Evolutionary conservation across 2,797 vertebrate genomes (phyloP), one percentile per base, ranked within the genome.

Genomic region (Karalla daura): DNA sequence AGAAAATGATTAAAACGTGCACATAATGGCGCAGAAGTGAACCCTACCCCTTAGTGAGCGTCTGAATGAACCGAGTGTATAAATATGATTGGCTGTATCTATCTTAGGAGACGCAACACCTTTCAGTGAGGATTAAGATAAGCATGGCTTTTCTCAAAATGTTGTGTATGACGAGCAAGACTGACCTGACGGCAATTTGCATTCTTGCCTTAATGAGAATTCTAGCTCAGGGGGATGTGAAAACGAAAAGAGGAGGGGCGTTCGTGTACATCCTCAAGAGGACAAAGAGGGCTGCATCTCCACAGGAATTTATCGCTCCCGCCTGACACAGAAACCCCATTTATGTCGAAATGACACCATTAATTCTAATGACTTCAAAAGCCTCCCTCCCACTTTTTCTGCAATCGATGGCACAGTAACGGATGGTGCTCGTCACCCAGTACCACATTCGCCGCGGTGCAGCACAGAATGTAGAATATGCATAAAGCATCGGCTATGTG

Each of bases 331-430:
- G 79, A 90, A 89, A 89, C 83, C 81, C 61, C 68, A 91, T 92
- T 90, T 84, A 84, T 69, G 80, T 77, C 81, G 76, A 88, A 90
- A 91, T 85, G 87, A 88, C 86, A 88, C 80, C 70, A 91, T 93
- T 91, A 84, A 86, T 86, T 89, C 84, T 86, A 88, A 89, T 80
- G 84, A 81, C 77, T 73, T 73, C 58, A 80, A 86, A 83, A 82
- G 67, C 50, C 73, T 64, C 53, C 63, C 58, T 58, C 76, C 50
- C 74, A 75, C 69, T 78, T 70, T n/a, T 67, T 72, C 46, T 75
- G 70, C 70, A 80, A 88, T 70, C 84, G 82, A 88, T 84, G 71
- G 64, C 52, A 52, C 56, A 40, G 61, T 76, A 78, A 87, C 73
- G 72, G 83, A 92, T 88, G 65, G 53, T 36, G 53, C 50, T 62